phyloP scores from a whole-genome alignment of 2,113 vertebrate species.

The Eubucco bourcierii region DNA sequence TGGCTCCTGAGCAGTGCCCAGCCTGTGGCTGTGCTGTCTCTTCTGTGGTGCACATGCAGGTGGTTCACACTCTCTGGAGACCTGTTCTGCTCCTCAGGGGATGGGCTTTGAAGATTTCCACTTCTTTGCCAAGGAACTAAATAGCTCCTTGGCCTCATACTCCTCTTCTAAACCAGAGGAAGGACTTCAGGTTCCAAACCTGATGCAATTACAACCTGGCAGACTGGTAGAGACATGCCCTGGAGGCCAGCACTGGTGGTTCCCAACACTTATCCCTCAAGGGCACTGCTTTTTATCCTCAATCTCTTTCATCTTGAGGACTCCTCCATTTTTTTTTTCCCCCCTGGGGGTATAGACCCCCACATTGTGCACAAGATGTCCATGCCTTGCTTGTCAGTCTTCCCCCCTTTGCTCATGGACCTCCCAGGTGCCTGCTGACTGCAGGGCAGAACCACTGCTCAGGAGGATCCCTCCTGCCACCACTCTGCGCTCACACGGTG shows the following conservation, averaged over 20 bases:
- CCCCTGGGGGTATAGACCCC: accelerated
- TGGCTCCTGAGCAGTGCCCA: background rate
- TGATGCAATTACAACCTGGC: too few species aligned
- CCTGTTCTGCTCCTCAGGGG: background rate
- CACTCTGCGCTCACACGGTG: background rate
- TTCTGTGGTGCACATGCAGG: accelerated
- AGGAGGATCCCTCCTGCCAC: background rate
- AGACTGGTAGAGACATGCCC: background rate
- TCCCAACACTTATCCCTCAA: background rate
- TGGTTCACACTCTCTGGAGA: background rate
- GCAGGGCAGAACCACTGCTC: background rate
- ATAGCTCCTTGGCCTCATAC: accelerated
- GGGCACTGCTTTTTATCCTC: background rate
- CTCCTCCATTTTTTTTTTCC: background rate
- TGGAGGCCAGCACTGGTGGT: background rate
- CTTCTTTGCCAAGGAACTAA: background rate
- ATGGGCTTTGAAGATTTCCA: background rate
- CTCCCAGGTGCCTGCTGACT: background rate
- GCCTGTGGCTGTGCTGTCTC: background rate
- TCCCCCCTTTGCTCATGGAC: accelerated
- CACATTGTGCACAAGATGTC: accelerated
- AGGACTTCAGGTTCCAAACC: background rate
- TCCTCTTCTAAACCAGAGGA: background rate
- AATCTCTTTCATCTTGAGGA: background rate
- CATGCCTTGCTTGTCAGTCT: background rate